Conservation (phyloP, 1,140 invertebrate species). For the Zaprionus inermis region DNA sequence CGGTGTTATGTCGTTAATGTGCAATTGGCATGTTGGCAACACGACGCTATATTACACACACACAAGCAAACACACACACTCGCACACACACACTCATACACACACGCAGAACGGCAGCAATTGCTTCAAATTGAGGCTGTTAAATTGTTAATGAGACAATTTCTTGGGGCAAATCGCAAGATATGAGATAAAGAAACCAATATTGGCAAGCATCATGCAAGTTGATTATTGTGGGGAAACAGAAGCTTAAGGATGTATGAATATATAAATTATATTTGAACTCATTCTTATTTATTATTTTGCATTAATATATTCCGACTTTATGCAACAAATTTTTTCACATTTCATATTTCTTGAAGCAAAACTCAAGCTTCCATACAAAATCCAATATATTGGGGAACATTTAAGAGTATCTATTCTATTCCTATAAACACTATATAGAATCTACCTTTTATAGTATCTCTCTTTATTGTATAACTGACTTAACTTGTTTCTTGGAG, state of each 20-base stretch:
- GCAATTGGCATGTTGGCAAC: constrained; percentile 81
- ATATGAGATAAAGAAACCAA: constrained; percentile 12
- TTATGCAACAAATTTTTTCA: too few species aligned
- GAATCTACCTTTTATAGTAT: too few species aligned
- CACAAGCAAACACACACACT: constrained; percentile 20
- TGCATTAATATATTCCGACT: too few species aligned
- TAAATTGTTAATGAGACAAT: constrained; percentile 79
- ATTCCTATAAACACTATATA: too few species aligned
- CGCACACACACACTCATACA: constrained; percentile 16
- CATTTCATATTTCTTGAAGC: too few species aligned
- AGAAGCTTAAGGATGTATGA: not conserved
- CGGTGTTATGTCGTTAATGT: constrained; percentile 83
- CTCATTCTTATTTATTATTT: too few species aligned
- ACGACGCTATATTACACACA: constrained; percentile 45
- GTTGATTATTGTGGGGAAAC: not conserved
- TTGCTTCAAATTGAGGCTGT: constrained; percentile 66
- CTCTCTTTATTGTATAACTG: too few species aligned
- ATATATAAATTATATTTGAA: too few species aligned
- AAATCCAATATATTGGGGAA: too few species aligned
- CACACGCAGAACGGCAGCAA: constrained; percentile 36
- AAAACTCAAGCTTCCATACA: too few species aligned
- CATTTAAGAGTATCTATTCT: too few species aligned
- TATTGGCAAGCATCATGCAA: not conserved
- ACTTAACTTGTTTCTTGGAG: too few species aligned
- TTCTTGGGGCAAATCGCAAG: constrained; percentile 51